These are phyloP conservation scores for Caradrina kadenii DNA, from an alignment of 2,888 invertebrate genomes.

Conservation along the genomic window DNA sequence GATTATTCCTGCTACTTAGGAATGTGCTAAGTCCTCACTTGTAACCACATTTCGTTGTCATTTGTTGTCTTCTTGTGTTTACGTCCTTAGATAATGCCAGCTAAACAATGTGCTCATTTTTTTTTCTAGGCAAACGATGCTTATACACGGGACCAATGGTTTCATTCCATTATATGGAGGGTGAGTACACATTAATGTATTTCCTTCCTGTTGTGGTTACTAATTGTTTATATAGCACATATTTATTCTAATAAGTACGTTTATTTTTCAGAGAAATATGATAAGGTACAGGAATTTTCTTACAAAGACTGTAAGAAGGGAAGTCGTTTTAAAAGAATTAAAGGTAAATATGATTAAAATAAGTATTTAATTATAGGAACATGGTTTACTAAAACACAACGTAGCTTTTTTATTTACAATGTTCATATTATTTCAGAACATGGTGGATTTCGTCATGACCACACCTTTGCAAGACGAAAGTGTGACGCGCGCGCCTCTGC, in stretches of 20 bases:
- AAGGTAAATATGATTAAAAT: slow-evolving; percentile 88
- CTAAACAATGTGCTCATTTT: slow-evolving; percentile 38
- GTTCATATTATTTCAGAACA: slow-evolving; percentile 88
- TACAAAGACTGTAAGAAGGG: slow-evolving; percentile 92
- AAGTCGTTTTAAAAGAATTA: slow-evolving; percentile 94
- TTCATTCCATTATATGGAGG: slow-evolving; percentile 95
- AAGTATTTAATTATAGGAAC: not conserved
- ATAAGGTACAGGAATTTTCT: slow-evolving; percentile 93
- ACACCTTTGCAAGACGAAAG: slow-evolving; percentile 95
- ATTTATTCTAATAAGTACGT: slow-evolving; percentile 30
- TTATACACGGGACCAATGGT: slow-evolving; percentile 96
- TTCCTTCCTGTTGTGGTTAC: slow-evolving; percentile 56
- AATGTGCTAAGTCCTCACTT: slow-evolving; percentile 5
- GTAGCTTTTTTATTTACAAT: not conserved
- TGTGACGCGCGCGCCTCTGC: slow-evolving; percentile 93
- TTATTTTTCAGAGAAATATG: slow-evolving; percentile 92
- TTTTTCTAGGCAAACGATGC: slow-evolving; percentile 92
- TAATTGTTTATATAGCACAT: slow-evolving; percentile 32
- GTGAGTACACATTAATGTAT: slow-evolving; percentile 82
- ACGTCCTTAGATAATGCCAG: slow-evolving; percentile 26
- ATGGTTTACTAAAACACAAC: slow-evolving; percentile 3
- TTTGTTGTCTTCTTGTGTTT: slow-evolving; percentile 7
- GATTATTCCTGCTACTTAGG: slow-evolving; percentile 4
- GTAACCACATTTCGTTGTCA: too few relatives aligned
- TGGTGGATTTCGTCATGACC: slow-evolving; percentile 94